A percentile compares a stretch with the other conserved stretches of the same genome.
Conservation (phyloP, 2,113 vertebrate genomes). For the Neolamprologus devosi region DNA sequence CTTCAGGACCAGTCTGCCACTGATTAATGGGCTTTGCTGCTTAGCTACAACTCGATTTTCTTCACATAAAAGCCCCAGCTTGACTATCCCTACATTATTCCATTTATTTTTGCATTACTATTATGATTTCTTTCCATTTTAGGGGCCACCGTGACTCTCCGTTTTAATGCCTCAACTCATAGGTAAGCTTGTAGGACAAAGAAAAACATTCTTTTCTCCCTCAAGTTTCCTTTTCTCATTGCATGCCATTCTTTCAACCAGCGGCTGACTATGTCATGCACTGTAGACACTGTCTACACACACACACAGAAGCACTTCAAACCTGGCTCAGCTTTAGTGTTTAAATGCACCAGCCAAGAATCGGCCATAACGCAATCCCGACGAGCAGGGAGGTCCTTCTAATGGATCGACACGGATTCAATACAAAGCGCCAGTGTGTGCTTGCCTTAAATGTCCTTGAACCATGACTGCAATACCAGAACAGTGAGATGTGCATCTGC, state of each 20-base stretch:
- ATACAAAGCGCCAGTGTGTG: conserved; percentile 6
- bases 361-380: conserved; percentile 5
- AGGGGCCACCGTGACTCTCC: background rate
- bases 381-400: conserved; percentile 50
- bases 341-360: conserved; percentile 46
- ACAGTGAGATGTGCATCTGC: background rate
- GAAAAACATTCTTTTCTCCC: background rate
- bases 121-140: background rate
- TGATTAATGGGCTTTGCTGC: background rate
- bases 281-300: background rate
- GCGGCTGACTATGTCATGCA: conserved; percentile 15
- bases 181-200: background rate
- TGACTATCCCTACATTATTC: background rate
- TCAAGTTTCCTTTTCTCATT: background rate
- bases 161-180: background rate
- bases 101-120: background rate
- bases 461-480: conserved; percentile 24
- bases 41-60: background rate
- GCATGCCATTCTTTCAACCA: conserved; percentile 21
- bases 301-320: conserved; percentile 28
- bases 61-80: background rate
- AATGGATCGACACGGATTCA: conserved; percentile 42
- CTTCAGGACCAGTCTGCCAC: background rate
- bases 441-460: conserved; percentile 51
- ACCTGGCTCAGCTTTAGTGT: conserved; percentile 35